phyloP scores from a whole-genome alignment of 2,797 vertebrate species.

The Paguma larvata region DNA sequence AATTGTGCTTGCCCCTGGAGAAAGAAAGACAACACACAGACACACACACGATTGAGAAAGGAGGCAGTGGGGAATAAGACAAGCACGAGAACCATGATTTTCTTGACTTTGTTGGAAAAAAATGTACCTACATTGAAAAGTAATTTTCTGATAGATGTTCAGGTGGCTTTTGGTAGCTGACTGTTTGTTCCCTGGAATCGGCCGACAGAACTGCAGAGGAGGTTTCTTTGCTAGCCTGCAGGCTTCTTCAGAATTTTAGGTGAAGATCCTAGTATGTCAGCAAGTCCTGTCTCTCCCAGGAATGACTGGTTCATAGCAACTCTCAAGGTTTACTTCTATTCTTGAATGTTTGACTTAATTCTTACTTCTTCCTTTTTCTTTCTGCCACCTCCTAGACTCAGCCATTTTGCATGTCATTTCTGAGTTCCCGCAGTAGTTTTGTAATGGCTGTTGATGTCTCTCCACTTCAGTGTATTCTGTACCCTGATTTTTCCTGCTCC shows the following conservation, averaged over 20 bases:
- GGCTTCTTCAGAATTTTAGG: background rate
- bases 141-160: background rate
- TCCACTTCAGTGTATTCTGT: background rate
- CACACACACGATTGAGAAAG: slow-evolving; percentile 16
- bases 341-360: background rate
- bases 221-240: background rate
- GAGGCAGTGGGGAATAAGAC: slow-evolving; percentile 60
- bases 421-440: background rate
- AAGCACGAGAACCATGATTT: slow-evolving; percentile 53
- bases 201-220: background rate
- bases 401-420: background rate
- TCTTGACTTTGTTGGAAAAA: background rate
- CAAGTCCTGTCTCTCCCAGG: background rate
- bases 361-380: background rate
- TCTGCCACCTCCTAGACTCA: background rate
- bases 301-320: background rate
- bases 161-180: background rate
- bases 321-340: background rate
- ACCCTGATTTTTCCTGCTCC: background rate
- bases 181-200: background rate
- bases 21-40: slow-evolving; percentile 60
- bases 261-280: background rate
- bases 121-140: background rate
- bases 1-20: slow-evolving; percentile 66
- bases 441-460: background rate